phyloP scores from a whole-genome alignment of 1,140 invertebrate species.

The Drosophila sturtevanti region DNA sequence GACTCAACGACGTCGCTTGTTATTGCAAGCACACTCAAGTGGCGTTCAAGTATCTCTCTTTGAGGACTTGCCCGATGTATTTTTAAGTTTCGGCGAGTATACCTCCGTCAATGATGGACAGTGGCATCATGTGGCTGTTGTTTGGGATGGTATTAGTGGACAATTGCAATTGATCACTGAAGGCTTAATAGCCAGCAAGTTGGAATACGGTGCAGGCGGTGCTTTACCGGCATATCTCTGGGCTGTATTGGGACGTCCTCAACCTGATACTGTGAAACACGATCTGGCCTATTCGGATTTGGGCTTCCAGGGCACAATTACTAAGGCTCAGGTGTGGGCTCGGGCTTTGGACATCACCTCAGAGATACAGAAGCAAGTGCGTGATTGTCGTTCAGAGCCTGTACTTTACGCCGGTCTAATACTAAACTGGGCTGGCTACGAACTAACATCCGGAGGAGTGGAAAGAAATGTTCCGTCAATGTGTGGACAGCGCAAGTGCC shows the following conservation, averaged over 20 bases:
- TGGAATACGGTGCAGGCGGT: slow-evolving; percentile 92
- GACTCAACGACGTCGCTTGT: slow-evolving; percentile 89
- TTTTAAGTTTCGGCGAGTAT: slow-evolving; percentile 94
- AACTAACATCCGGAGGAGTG: slow-evolving; percentile 93
- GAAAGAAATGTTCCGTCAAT: slow-evolving; percentile 95
- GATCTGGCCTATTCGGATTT: slow-evolving; percentile 90
- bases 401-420: slow-evolving; percentile 93
- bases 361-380: slow-evolving; percentile 96
- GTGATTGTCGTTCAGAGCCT: slow-evolving; percentile 95
- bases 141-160: slow-evolving; percentile 94
- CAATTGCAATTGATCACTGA: slow-evolving; percentile 95
- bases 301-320: slow-evolving; percentile 97
- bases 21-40: slow-evolving; percentile 95
- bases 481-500: slow-evolving; percentile 93
- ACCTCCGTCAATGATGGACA: slow-evolving; percentile 97
- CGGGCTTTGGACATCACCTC: slow-evolving; percentile 94
- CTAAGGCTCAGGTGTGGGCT: slow-evolving; percentile 97
- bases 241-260: slow-evolving; percentile 95
- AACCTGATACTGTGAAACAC: slow-evolving; percentile 85
- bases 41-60: slow-evolving; percentile 95
- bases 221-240: slow-evolving; percentile 92
- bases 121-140: slow-evolving; percentile 97
- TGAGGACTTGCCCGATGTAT: slow-evolving; percentile 94
- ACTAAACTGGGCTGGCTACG: slow-evolving; percentile 96
- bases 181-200: slow-evolving; percentile 94